Evolutionary conservation across 2,888 invertebrate genomes (phyloP).

Genomic region (Ceramica pisi): DNA sequence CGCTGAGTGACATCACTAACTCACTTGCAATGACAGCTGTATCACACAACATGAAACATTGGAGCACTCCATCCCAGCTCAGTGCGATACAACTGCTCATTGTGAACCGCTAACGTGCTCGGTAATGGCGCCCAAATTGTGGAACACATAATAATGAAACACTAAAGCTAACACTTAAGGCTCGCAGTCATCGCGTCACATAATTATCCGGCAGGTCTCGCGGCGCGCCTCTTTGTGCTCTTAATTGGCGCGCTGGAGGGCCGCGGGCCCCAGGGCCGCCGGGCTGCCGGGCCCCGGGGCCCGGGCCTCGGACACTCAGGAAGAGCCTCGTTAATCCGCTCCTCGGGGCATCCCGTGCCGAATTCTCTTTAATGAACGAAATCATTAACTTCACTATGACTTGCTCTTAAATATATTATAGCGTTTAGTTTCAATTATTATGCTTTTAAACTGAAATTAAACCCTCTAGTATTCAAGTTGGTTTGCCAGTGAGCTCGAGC

Average conservation of each 20-base stretch:
- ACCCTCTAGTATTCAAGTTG: slow-evolving; percentile 11
- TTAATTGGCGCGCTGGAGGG: slow-evolving; percentile 58
- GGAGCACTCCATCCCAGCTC: no score
- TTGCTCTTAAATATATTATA: slow-evolving; percentile 39
- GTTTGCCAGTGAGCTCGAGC: slow-evolving; percentile 7
- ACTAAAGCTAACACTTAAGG: slow-evolving; percentile 48
- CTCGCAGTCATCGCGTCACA: slow-evolving; percentile 48
- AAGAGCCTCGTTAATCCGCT: slow-evolving; percentile 65
- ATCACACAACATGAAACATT: background rate
- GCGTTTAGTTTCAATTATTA: slow-evolving; percentile 46
- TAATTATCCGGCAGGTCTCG: slow-evolving; percentile 63
- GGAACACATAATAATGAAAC: slow-evolving; percentile 40
- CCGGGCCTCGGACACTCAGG: slow-evolving; percentile 46
- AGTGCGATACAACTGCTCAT: background rate
- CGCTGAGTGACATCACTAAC: background rate
- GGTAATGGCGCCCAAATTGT: slow-evolving; percentile 19
- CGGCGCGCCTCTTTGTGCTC: slow-evolving; percentile 53
- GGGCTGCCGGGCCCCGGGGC: slow-evolving; percentile 20
- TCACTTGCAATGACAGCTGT: background rate
- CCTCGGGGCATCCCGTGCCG: slow-evolving; percentile 59
- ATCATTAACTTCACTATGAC: slow-evolving; percentile 51
- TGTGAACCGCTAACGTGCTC: background rate
- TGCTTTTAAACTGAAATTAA: slow-evolving; percentile 15
- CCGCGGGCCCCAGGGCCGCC: slow-evolving; percentile 16
- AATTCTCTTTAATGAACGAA: slow-evolving; percentile 64